Evolutionary conservation across 1,140 invertebrate species (phyloP).

Genomic region (Oscheius sp.): DNA sequence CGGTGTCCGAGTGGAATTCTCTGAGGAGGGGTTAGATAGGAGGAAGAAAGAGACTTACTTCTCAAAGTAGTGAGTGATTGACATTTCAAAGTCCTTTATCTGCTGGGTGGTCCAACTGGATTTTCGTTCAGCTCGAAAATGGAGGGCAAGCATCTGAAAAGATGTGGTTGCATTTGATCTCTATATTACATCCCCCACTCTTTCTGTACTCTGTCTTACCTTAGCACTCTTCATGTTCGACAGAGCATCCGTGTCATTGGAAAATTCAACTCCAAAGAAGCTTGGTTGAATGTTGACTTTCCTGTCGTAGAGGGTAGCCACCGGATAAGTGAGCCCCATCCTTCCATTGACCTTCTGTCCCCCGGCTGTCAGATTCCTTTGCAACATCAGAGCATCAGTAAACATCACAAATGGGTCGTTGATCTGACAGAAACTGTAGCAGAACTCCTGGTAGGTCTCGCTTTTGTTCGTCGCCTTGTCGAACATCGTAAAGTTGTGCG

Average conservation of each 20-base stretch:
- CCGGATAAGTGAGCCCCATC: constrained; percentile 38
- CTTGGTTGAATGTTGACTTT: constrained; percentile 37
- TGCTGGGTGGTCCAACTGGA: constrained; percentile 34
- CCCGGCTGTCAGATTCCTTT: constrained; percentile 15
- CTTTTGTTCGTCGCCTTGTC: constrained; percentile 33
- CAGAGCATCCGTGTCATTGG: constrained; percentile 6
- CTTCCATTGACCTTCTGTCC: constrained; percentile 32
- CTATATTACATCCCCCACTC: not conserved
- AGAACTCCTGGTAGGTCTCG: constrained; percentile 53
- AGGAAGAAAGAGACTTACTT: constrained; percentile 15
- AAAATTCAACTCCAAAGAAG: constrained; percentile 33
- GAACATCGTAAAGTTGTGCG: constrained; percentile 50
- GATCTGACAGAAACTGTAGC: constrained; percentile 51
- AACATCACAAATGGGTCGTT: constrained; percentile 56
- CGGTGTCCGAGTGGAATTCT: constrained; percentile 30
- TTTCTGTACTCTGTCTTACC: not conserved
- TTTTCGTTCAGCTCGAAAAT: constrained; percentile 41
- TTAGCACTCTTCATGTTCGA: constrained; percentile 26
- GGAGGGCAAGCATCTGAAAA: constrained; percentile 39
- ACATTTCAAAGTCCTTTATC: constrained; percentile 40
- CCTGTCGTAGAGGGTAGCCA: constrained; percentile 35
- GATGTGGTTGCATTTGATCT: not conserved
- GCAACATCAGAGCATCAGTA: constrained; percentile 19
- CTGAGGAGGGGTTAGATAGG: constrained; percentile 10
- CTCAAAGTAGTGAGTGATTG: constrained; percentile 42